Evolutionary conservation across 2,113 vertebrate species (phyloP).

Genomic region (Picathartes gymnocephalus): DNA sequence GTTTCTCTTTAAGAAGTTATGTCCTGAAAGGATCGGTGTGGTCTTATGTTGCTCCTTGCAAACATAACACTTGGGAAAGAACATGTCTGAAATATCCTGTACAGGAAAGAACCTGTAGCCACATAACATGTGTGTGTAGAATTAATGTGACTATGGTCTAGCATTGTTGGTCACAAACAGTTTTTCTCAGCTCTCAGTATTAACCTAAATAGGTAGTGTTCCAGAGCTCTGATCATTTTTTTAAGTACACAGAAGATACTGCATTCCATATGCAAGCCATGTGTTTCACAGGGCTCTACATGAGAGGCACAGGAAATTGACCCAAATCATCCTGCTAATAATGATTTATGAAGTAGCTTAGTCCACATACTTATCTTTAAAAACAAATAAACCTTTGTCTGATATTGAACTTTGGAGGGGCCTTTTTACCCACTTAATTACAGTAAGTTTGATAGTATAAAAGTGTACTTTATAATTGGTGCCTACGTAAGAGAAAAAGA

Average conservation of each 20-base stretch:
- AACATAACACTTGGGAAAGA: background rate
- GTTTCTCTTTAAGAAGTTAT: background rate
- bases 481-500: slow-evolving; percentile 72
- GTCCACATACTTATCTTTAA: background rate
- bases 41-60: slow-evolving; percentile 11
- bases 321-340: slow-evolving; percentile 7
- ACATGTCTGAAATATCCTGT: background rate
- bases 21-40: slow-evolving; percentile 8
- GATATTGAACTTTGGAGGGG: slow-evolving; percentile 38
- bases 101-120: background rate
- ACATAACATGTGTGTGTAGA: background rate
- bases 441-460: background rate
- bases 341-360: slow-evolving; percentile 45
- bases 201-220: slow-evolving; percentile 32
- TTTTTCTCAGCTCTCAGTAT: slow-evolving; percentile 59
- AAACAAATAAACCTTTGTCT: slow-evolving; percentile 53
- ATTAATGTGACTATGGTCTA: slow-evolving; percentile 9
- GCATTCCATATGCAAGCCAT: slow-evolving; percentile 64
- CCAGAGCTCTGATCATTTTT: slow-evolving; percentile 29
- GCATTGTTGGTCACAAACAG: slow-evolving; percentile 28
- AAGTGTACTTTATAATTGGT: slow-evolving; percentile 86
- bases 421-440: slow-evolving; percentile 72
- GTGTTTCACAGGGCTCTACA: slow-evolving; percentile 75
- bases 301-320: slow-evolving; percentile 58
- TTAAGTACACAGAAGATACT: background rate